Evolutionary conservation across 2,888 invertebrate species (phyloP), one percentile per base, ranked within the genome.

Genomic region (Ectemnius cavifrons): DNA sequence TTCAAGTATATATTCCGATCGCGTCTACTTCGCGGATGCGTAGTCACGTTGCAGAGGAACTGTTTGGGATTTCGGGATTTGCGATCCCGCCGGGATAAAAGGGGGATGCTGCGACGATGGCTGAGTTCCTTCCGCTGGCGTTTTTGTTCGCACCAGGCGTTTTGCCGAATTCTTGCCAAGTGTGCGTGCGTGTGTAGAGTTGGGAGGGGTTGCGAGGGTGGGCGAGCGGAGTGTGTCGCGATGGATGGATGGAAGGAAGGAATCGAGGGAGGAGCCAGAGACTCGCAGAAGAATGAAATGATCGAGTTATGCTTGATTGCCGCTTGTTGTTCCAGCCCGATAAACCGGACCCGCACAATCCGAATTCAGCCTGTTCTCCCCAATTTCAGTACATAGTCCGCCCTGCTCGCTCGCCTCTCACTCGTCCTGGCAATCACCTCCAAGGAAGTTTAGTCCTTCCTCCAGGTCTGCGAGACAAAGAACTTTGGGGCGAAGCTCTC

Each of bases 221-320:
- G 47, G 58, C 71, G 67, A 61, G 62, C 18, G 71, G 46, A 16
- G 63, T 46, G 63, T 59, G 47, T 57, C n/a, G 60, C 13, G 61
- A 71, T 66, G 45, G 49, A 28, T 14, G n/a, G 47, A 47, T 20
- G 49, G 49, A 57, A 68, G 64, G 62, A 49, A 62, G 66, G 27
- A 64, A 58, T 49, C 52, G 68, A 79, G 80, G 84, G 87, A 70
- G 84, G 83, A 83, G 84, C 81, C 82, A 78, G 78, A 37, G 37
- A 37, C 81, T 82, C 81, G n/a, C 52, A 81, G 80, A 88, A 88
- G 88, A 88, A 88, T 87, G 85, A 88, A 87, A 88, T 88, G 88
- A 88, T 88, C 88, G 88, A 88, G 88, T 88, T 88, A 88, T 88
- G 88, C 85, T 85, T 88, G 88, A 88, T 88, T 88, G 88, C 88